phyloP scores from a whole-genome alignment of 2,113 vertebrate species.

The Dascyllus trimaculatus region DNA sequence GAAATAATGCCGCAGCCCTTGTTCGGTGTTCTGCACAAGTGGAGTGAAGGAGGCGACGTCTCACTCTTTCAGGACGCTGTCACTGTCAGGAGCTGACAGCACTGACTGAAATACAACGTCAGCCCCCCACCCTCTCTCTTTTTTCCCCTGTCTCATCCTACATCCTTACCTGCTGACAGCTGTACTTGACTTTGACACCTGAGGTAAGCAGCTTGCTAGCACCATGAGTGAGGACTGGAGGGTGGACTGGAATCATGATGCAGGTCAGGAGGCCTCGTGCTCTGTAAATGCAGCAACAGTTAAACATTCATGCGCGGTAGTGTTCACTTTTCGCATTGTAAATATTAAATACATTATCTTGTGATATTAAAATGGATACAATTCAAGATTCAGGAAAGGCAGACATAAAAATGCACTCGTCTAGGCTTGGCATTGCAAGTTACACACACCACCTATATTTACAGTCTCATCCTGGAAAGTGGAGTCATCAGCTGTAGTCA shows the following conservation, averaged over 20 bases:
- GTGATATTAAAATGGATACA: too few relatives aligned
- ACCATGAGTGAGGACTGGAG: conserved; percentile 11
- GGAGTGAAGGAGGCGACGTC: neutral
- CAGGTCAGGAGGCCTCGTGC: conserved; percentile 2
- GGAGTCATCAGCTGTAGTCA: too few relatives aligned
- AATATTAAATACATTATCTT: too few relatives aligned
- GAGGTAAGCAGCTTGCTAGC: conserved; percentile 18
- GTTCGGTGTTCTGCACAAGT: neutral
- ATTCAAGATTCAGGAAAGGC: too few relatives aligned
- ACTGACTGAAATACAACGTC: conserved; percentile 62
- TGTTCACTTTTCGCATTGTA: too few relatives aligned
- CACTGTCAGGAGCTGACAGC: conserved; percentile 45
- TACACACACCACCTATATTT: too few relatives aligned
- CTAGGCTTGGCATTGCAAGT: too few relatives aligned
- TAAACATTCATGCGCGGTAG: too few relatives aligned
- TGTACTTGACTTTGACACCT: conserved; percentile 45
- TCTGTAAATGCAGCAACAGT: too few relatives aligned
- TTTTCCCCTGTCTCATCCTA: conserved; percentile 25
- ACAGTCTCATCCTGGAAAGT: too few relatives aligned
- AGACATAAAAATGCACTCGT: too few relatives aligned
- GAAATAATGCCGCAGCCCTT: neutral
- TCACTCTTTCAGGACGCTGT: conserved; percentile 36
- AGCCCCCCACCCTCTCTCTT: conserved; percentile 11
- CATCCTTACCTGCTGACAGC: conserved; percentile 57
- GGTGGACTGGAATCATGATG: neutral